phyloP scores from a whole-genome alignment of 2,888 invertebrate genomes.

The Villa cingulata region DNA sequence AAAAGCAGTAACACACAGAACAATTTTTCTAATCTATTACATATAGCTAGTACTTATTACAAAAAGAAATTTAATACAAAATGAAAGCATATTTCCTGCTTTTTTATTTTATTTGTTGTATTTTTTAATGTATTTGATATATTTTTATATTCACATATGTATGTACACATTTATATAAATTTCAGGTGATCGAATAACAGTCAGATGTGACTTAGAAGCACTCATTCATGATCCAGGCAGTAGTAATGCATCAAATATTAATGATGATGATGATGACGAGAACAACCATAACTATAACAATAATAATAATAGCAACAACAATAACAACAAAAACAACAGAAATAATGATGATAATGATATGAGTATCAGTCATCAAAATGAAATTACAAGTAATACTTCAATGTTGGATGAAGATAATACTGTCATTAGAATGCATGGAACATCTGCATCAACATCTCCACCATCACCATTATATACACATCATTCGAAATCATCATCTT shows the following conservation, averaged over 20 bases:
- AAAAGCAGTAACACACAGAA: too few relatives aligned
- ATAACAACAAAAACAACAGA: not conserved
- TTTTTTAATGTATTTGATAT: too few relatives aligned
- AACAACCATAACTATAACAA: too few relatives aligned
- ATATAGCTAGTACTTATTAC: too few relatives aligned
- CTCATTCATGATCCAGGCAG: conserved; percentile 39
- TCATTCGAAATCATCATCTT: too few relatives aligned
- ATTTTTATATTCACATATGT: not conserved
- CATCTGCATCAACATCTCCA: conserved; percentile 1
- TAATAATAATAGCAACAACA: too few relatives aligned
- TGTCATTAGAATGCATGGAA: not conserved
- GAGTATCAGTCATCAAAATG: conserved; percentile 13
- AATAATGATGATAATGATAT: conserved; percentile 1
- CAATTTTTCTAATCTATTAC: too few relatives aligned
- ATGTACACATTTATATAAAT: not conserved
- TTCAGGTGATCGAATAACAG: conserved; percentile 60
- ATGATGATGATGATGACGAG: too few relatives aligned
- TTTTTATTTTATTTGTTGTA: too few relatives aligned
- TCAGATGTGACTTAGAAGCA: conserved; percentile 72
- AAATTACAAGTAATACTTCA: conserved; percentile 18
- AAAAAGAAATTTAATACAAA: too few relatives aligned
- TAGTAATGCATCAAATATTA: conserved; percentile 3
- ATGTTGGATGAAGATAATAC: conserved; percentile 12
- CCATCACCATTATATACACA: too few relatives aligned
- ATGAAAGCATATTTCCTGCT: too few relatives aligned